Base-by-base conservation (phyloP, 92 coral and sea anemone genomes). In the Epizoanthus scotinus region DNA sequence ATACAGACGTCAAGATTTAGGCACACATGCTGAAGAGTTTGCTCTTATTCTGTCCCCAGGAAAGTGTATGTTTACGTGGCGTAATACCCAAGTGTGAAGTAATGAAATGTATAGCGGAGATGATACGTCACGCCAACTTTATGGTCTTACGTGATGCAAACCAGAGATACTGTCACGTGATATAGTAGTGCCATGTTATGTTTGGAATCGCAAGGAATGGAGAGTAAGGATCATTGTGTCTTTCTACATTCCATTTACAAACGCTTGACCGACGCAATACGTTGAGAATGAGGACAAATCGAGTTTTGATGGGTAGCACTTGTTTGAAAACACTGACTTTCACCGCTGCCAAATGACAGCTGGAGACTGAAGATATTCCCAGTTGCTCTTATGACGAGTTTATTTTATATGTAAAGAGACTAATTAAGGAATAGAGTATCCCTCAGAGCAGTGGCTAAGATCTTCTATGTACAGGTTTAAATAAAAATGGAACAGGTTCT, bases 61-160 rank as follows among this genome's bases (percentile, higher is more conserved):
- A 90, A 90, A 87, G 94, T 90, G n/a, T 90, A 90, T 20, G 87
- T 90, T 67, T 90, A 90, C 87, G 94, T 90, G 42, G 94, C 94
- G 27, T 90, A 67, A 90, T 70, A 54, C 52, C 56, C 67, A 60
- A 18, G 28, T 22, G 2, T 36, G 59, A 47, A 10, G 52, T 47
- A 47, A 47, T 47, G 52, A 13, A 47, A 47, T 10, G 52, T 14
- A 47, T 47, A 47, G 52, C 12, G 9, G 59, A 10, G 53, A 22
- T 47, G 34, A 0, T 70, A 28, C 18, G 26, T 44, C 42, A 44
- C 71, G 71, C 49, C 0, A 19, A 17, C 12, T 67, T 69, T 56
- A 21, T 64, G 25, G 36, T 49, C 8, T 8, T 28, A 22, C 47
- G 20, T 34, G 67, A 24, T 25, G 34, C 57, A 73, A 56, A 47